Base-by-base conservation (phyloP, 2,113 vertebrate genomes). In the Probosciger aterrimus region DNA sequence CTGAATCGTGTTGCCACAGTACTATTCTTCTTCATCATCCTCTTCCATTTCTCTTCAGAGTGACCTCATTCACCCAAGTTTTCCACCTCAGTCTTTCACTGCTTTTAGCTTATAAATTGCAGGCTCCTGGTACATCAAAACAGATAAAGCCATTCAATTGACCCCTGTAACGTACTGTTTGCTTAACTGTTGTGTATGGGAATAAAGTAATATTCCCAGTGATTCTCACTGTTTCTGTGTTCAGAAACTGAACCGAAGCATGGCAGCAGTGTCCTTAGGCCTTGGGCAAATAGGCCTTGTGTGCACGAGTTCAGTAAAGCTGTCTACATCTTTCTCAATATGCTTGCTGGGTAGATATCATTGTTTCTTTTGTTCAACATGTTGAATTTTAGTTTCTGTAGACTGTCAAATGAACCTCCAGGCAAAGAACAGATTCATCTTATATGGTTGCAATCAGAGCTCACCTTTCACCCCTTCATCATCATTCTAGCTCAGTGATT, bases 21-120 rank as follows among this genome's bases (percentile, higher is more conserved):
- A 7, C 86, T 39, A 9, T 27, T 64, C 18, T 22, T 63, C 73
- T 92, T 92, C 69, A 67, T 64, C 33, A 33, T 73, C 18, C 33
- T 80, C 44, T 89, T 79, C 44, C 65, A 20, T 68, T 87, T 89
- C 84, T 84, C 81, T 81, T 82, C 74, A 25, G 43, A 24, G 52
- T 65, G 78, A 91, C 81, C 60, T 92, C 19, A 0, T 60, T 78
- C 88, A 86, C 44, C 39, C 35, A 35, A 6, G 10, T 65, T 84
- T 92, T 73, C 73, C 60, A 84, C n/a, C 63, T 63, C 30, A 7
- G 23, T 18, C 52, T 79, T 64, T 41, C 15, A 2, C 35, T 82
- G 82, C 62, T 78, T 79, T 68, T 91, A 52, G 82, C 22, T 75
- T 79, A 28, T 6, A 69, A 82, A 82, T 50, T 76, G 24, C 46